Conservation (phyloP, 2,797 vertebrate species). For the Enteromius fasciolatus region DNA sequence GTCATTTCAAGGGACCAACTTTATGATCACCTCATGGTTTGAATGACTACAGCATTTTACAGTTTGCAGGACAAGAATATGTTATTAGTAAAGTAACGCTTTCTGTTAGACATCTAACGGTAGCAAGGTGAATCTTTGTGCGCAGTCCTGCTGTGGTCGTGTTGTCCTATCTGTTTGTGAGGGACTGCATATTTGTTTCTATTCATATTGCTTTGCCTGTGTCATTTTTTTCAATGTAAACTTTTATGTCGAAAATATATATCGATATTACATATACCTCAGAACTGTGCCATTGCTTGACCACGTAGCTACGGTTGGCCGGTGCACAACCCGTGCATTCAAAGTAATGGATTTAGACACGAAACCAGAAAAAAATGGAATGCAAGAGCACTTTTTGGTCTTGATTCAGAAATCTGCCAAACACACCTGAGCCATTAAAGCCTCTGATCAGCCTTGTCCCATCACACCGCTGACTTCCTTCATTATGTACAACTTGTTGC, state of each 20-base stretch:
- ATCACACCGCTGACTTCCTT: constrained; percentile 87
- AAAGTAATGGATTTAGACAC: constrained; percentile 68
- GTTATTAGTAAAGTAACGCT: constrained; percentile 63
- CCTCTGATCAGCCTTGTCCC: constrained; percentile 79
- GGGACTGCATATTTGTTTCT: constrained; percentile 69
- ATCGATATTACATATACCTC: constrained; percentile 74
- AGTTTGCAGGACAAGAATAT: constrained; percentile 66
- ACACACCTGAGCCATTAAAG: constrained; percentile 89
- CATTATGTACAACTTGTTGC: constrained; percentile 80
- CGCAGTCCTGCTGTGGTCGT: constrained; percentile 70
- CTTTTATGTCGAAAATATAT: constrained; percentile 71
- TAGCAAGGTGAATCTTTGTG: constrained; percentile 59
- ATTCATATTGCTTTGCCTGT: constrained; percentile 68
- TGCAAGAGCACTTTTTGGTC: constrained; percentile 88
- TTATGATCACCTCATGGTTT: constrained; percentile 80
- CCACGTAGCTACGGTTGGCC: constrained; percentile 73
- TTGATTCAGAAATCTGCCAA: constrained; percentile 91
- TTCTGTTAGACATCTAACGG: constrained; percentile 56
- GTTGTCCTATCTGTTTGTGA: constrained; percentile 70
- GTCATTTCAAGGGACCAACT: constrained; percentile 74
- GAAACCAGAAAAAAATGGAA: constrained; percentile 82
- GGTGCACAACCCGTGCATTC: constrained; percentile 63
- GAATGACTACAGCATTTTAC: constrained; percentile 70
- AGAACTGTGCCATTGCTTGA: constrained; percentile 74
- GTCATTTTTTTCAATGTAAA: constrained; percentile 69